Percentiles rank a stretch among this genome's conserved stretches.
Evolutionary conservation across 2,888 invertebrate species (phyloP).

Genomic region (Drosophila peninsularis): DNA sequence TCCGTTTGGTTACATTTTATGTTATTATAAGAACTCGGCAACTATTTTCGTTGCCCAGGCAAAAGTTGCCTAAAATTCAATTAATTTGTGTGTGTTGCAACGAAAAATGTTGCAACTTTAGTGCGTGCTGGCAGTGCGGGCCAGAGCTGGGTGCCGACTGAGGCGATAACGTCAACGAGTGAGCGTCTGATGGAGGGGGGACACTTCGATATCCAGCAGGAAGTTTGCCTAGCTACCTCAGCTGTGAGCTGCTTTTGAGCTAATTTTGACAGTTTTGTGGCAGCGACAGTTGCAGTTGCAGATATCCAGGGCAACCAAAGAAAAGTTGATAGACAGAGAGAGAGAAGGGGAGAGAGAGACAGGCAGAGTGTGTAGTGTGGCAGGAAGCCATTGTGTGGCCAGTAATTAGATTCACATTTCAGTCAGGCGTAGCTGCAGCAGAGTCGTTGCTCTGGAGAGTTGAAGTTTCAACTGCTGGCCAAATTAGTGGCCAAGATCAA

Average conservation of each 20-base stretch:
- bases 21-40: slow-evolving; percentile 63
- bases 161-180: slow-evolving; percentile 24
- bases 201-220: slow-evolving; percentile 29
- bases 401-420: slow-evolving; percentile 73
- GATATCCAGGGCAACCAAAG: slow-evolving; percentile 70
- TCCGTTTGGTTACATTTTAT: background rate
- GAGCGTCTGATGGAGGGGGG: slow-evolving; percentile 5
- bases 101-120: slow-evolving; percentile 69
- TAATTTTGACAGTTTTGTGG: slow-evolving; percentile 70
- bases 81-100: slow-evolving; percentile 73
- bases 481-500: slow-evolving; percentile 63
- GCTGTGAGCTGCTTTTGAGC: slow-evolving; percentile 51
- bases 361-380: slow-evolving; percentile 14
- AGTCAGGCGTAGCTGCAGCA: slow-evolving; percentile 8
- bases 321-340: slow-evolving; percentile 47
- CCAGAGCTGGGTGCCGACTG: background rate
- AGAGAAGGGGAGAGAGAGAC: background rate
- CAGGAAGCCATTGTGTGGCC: slow-evolving; percentile 52
- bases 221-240: slow-evolving; percentile 51
- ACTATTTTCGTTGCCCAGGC: slow-evolving; percentile 54
- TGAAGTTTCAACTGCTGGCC: slow-evolving; percentile 54
- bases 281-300: slow-evolving; percentile 54
- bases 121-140: slow-evolving; percentile 57
- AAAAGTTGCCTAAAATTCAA: slow-evolving; percentile 76
- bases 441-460: slow-evolving; percentile 37